phyloP scores from a whole-genome alignment of 2,113 vertebrate genomes.

The Bolborhynchus lineola region DNA sequence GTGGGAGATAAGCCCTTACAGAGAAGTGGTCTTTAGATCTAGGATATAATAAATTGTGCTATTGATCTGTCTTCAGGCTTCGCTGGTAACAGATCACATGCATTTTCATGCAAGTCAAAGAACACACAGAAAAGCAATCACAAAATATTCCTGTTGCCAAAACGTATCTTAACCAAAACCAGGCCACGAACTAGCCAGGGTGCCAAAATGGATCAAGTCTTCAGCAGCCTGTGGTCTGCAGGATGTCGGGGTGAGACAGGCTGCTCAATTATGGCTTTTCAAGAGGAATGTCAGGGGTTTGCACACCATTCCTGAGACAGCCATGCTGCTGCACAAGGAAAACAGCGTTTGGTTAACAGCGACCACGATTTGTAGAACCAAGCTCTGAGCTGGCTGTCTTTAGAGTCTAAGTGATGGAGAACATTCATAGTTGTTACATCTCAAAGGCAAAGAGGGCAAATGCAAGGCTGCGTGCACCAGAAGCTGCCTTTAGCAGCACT shows the following conservation, averaged over 20 bases:
- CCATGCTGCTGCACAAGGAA: background rate
- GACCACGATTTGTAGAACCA: background rate
- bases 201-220: background rate
- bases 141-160: background rate
- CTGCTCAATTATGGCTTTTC: background rate
- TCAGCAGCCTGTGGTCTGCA: background rate
- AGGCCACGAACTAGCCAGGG: background rate
- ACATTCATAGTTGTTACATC: accelerated
- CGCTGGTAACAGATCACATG: background rate
- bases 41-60: background rate
- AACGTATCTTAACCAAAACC: background rate
- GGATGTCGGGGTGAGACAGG: background rate
- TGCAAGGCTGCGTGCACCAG: background rate
- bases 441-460: background rate
- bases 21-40: background rate
- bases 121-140: background rate
- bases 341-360: accelerated
- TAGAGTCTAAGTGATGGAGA: background rate
- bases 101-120: background rate
- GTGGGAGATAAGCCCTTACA: background rate
- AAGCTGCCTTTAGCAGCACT: background rate
- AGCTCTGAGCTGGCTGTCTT: background rate
- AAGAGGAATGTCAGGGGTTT: background rate
- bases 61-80: background rate
- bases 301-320: background rate